These are phyloP conservation scores for Eutrigla gurnardus DNA, from an alignment of 2,797 vertebrate species.

Conservation along the genomic window DNA sequence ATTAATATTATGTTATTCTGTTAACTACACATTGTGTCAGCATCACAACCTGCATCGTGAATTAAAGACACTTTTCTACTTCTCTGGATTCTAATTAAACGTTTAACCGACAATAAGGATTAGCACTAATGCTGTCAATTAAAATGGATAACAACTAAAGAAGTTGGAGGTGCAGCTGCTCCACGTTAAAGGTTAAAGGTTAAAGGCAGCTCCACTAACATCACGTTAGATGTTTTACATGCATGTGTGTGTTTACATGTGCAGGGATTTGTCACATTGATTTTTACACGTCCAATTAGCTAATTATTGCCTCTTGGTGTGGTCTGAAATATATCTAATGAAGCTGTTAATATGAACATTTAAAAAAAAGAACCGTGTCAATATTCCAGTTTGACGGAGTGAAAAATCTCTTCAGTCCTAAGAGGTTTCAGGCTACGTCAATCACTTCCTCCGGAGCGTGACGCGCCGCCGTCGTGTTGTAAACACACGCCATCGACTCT, in stretches of 20 bases:
- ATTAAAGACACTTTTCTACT: too few species aligned
- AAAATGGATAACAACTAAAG: too few species aligned
- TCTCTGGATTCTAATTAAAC: too few species aligned
- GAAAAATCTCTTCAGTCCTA: constrained; percentile 23
- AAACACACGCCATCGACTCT: constrained; percentile 30
- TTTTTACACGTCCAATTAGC: constrained; percentile 14
- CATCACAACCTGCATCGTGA: too few species aligned
- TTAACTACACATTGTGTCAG: too few species aligned
- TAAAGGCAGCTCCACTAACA: too few species aligned
- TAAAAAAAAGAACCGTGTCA: neutral
- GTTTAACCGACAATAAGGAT: too few species aligned
- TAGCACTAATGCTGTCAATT: too few species aligned
- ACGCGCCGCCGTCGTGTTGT: neutral
- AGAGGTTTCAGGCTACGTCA: constrained; percentile 35
- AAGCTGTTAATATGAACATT: constrained; percentile 30
- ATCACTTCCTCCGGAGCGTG: constrained; percentile 25
- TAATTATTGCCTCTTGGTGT: neutral
- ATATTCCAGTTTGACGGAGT: constrained; percentile 30
- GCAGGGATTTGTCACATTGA: neutral
- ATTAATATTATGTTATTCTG: too few species aligned
- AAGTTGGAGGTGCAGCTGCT: too few species aligned
- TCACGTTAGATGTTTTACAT: fast-evolving
- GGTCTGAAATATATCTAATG: constrained; percentile 24
- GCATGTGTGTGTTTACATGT: neutral
- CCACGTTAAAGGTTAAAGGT: too few species aligned